phyloP scores from a whole-genome alignment of 2,888 invertebrate genomes.

The Xylophagus ater region DNA sequence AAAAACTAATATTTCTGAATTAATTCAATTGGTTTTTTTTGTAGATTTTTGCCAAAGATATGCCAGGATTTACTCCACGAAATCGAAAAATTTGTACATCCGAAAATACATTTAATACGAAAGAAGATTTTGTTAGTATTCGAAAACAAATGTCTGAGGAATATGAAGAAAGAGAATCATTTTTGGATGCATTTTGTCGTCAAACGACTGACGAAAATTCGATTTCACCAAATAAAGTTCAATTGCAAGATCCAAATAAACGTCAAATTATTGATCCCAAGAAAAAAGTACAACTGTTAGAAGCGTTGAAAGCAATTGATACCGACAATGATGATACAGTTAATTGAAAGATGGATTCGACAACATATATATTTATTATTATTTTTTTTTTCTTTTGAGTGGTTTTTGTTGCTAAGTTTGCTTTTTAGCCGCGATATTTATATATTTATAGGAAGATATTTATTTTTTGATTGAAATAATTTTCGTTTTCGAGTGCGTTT shows the following conservation, averaged over 20 bases:
- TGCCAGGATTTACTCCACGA: too few relatives aligned
- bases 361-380: too few relatives aligned
- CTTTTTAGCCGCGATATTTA: too few relatives aligned
- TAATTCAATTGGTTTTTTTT: too few relatives aligned
- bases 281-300: slow-evolving; percentile 48
- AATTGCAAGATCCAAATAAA: slow-evolving; percentile 15
- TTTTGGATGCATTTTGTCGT: slow-evolving; percentile 34
- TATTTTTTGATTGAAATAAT: too few relatives aligned
- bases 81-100: too few relatives aligned
- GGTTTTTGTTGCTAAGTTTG: too few relatives aligned
- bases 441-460: too few relatives aligned
- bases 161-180: slow-evolving; percentile 33
- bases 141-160: slow-evolving; percentile 34
- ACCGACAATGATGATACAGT: slow-evolving; percentile 1
- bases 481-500: too few relatives aligned
- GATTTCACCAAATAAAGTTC: slow-evolving; percentile 7
- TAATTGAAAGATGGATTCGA: too few relatives aligned
- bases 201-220: slow-evolving; percentile 25
- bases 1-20: too few relatives aligned
- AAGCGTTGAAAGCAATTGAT: slow-evolving; percentile 53
- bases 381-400: too few relatives aligned
- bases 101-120: slow-evolving; percentile 18
- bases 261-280: slow-evolving; percentile 22
- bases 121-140: slow-evolving; percentile 29
- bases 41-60: neutral